Evolutionary conservation across 2,888 invertebrate species (phyloP).

Genomic region (Tenthredo amoena): DNA sequence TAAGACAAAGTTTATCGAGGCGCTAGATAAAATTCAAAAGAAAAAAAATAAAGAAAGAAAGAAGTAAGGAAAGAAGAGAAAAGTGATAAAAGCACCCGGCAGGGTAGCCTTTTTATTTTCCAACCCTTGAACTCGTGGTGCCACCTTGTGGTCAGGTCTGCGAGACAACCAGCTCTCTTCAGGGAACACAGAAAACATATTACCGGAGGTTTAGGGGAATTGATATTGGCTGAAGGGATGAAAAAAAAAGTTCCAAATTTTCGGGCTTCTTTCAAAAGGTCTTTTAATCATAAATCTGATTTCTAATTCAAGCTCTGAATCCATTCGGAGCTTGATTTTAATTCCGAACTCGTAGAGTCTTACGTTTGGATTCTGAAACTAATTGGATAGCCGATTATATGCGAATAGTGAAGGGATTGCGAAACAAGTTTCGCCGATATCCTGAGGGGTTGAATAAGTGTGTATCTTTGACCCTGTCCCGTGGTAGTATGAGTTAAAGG

Average conservation of each 20-base stretch:
- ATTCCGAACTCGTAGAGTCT: background rate
- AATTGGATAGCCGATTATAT: background rate
- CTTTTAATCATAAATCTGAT: background rate
- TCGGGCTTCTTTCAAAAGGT: background rate
- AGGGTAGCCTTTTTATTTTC: background rate
- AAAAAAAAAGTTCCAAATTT: background rate
- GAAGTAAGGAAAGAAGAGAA: background rate
- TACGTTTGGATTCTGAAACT: background rate
- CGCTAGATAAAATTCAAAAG: background rate
- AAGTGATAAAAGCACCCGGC: slow-evolving; percentile 1
- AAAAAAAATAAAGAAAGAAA: background rate
- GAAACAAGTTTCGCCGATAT: background rate
- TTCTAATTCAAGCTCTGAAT: background rate
- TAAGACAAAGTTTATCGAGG: slow-evolving; percentile 14
- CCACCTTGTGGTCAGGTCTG: slow-evolving; percentile 30
- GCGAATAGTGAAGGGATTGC: background rate
- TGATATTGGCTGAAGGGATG: background rate
- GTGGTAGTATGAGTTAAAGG: background rate
- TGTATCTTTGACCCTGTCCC: background rate
- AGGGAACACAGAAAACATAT: slow-evolving; percentile 3
- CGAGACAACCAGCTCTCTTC: background rate
- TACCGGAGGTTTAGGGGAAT: background rate
- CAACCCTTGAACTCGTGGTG: slow-evolving; percentile 24
- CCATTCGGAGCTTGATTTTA: background rate
- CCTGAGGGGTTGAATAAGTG: background rate